phyloP scores from a whole-genome alignment of 30 jellyfish, hydroid and myxozoan species.

The Cassiopea andromeda region DNA sequence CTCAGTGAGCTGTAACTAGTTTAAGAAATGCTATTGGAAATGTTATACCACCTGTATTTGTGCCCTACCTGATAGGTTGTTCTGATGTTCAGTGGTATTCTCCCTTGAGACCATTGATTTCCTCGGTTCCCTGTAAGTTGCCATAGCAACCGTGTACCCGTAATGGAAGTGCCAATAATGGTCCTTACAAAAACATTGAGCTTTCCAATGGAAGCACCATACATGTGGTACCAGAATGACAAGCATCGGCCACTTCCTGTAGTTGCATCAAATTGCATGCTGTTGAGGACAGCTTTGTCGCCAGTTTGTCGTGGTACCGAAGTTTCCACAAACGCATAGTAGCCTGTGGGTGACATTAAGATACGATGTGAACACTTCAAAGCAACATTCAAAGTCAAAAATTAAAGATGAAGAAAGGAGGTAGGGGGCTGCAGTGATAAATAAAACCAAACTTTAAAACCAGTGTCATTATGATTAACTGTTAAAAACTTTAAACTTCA shows the following conservation, averaged over 20 bases:
- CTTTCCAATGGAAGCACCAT: slow-evolving; percentile 92
- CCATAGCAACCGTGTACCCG: slow-evolving; percentile 80
- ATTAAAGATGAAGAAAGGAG: too few species aligned
- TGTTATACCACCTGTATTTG: too few species aligned
- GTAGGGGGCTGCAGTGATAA: too few species aligned
- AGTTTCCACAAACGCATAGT: slow-evolving; percentile 89
- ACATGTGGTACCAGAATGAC: slow-evolving; percentile 96
- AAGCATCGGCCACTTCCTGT: slow-evolving; percentile 86
- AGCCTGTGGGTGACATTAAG: slow-evolving; percentile 42
- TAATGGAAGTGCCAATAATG: slow-evolving; percentile 60
- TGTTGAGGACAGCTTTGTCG: slow-evolving; percentile 86
- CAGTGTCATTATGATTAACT: too few species aligned
- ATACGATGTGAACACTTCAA: too few species aligned
- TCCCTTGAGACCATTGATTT: slow-evolving; percentile 87
- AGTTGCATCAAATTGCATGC: slow-evolving; percentile 91
- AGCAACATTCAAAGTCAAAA: too few species aligned
- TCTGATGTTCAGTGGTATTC: slow-evolving; percentile 63
- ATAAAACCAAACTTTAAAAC: too few species aligned
- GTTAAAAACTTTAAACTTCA: too few species aligned
- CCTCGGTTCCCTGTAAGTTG: slow-evolving; percentile 91
- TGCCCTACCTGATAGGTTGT: slow-evolving; percentile 70
- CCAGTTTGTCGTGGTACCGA: slow-evolving; percentile 94
- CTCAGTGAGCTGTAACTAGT: too few species aligned
- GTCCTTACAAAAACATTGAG: slow-evolving; percentile 73
- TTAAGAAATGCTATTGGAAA: too few species aligned